Evolutionary conservation across 1,140 invertebrate genomes (phyloP).

Genomic region (Melitaea cinxia): DNA sequence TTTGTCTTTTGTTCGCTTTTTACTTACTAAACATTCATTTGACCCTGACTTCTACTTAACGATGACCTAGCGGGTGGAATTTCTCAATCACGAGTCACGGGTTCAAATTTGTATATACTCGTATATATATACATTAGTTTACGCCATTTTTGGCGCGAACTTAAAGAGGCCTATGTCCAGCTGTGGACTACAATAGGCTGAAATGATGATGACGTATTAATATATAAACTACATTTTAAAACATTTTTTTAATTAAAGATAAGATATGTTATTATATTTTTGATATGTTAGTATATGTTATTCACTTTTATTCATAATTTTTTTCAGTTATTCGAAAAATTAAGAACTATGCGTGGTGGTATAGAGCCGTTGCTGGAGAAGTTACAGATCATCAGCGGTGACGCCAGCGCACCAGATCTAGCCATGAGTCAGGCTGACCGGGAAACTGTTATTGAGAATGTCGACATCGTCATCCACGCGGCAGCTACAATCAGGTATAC

Average conservation of each 20-base stretch:
- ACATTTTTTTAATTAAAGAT: too few species aligned
- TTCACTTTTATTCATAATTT: not conserved
- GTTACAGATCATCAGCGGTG: conserved; percentile 90
- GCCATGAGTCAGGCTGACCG: conserved; percentile 86
- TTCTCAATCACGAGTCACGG: too few species aligned
- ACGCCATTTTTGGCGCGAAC: too few species aligned
- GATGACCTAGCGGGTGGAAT: not conserved
- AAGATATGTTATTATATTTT: too few species aligned
- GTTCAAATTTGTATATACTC: too few species aligned
- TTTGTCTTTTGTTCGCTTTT: not conserved
- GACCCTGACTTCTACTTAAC: not conserved
- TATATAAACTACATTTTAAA: too few species aligned
- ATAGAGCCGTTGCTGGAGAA: conserved; percentile 85
- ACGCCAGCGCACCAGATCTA: conserved; percentile 90
- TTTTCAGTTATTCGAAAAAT: conserved; percentile 84
- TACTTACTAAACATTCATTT: not conserved
- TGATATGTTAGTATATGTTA: not conserved
- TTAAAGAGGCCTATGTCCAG: too few species aligned
- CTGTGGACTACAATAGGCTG: too few species aligned
- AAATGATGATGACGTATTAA: too few species aligned
- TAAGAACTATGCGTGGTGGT: conserved; percentile 65
- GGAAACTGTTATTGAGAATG: conserved; percentile 84
- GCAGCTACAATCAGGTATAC: conserved; percentile 94
- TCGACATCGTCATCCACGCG: conserved; percentile 96
- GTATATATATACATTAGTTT: too few species aligned